Conservation (phyloP, 2,888 invertebrate genomes). For the Melikaiella ostensackeni region DNA sequence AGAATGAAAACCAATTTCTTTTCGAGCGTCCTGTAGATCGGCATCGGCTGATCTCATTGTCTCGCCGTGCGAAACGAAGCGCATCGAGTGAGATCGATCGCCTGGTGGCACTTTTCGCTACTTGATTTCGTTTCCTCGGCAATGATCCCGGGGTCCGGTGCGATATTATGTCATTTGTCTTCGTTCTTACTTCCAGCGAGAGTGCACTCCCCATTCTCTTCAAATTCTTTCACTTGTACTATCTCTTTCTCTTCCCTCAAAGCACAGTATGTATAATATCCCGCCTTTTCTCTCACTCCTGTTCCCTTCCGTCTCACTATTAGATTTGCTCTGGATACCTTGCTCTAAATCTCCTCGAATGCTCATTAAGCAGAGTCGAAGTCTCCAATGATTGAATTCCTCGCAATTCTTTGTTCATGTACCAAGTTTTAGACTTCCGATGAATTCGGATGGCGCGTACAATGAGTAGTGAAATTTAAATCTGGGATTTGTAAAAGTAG, state of each 20-base stretch:
- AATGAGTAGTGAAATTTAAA: constrained; percentile 10
- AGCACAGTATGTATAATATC: constrained; percentile 28
- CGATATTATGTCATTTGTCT: constrained; percentile 76
- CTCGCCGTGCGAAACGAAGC: constrained; percentile 66
- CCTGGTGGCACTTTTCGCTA: constrained; percentile 64
- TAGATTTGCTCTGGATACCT: constrained; percentile 45
- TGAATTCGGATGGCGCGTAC: not conserved
- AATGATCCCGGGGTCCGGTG: constrained; percentile 68
- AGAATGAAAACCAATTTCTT: constrained; percentile 65
- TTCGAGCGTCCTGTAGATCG: constrained; percentile 59
- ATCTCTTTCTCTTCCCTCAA: constrained; percentile 40
- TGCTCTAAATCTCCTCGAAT: constrained; percentile 10
- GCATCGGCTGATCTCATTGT: constrained; percentile 68
- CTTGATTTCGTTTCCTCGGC: constrained; percentile 70
- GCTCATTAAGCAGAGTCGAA: constrained; percentile 24
- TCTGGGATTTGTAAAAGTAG: not conserved
- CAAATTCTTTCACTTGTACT: constrained; percentile 28
- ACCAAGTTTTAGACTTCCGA: constrained; percentile 20
- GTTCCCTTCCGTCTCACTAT: constrained; percentile 51
- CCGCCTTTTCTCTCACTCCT: constrained; percentile 47
- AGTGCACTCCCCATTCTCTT: constrained; percentile 30
- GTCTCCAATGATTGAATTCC: constrained; percentile 29
- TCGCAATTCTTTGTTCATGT: constrained; percentile 20
- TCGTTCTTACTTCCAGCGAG: constrained; percentile 60
- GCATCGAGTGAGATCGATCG: constrained; percentile 68